Evolutionary conservation across 2,888 invertebrate genomes (phyloP), one percentile per base, ranked within the genome.

Genomic region (Alsophila aescularia): DNA sequence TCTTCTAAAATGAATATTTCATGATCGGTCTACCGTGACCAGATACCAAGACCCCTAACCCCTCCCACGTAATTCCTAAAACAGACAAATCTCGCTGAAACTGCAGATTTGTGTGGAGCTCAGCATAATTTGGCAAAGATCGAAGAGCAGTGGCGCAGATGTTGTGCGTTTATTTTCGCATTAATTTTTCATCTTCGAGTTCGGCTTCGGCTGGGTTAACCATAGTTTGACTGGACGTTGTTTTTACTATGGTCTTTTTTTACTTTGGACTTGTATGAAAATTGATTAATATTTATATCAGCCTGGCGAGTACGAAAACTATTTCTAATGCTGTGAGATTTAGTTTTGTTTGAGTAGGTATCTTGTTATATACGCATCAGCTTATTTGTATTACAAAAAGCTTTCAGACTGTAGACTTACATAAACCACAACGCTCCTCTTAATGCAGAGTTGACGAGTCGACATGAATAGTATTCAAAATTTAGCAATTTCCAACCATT

Each of bases 1-100:
- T 73, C 75, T 75, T 72, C 74, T 64, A 60, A 77, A 72, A 84
- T 84, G 84, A 84, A 84, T 84, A 84, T 84, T 84, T 84, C 84
- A 84, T 84, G 81, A 80, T 72, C 72, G 77, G 70, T 72, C 75
- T 73, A 73, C 75, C 71, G 71, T 42, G 63, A 52, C 83, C 81
- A 82, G 67, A 48, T 36, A 48, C 36, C 16, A 32, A 70, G 80
- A 78, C 49, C 80, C 65, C 21, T 62, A 63, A 18, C 64, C 50
- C 41, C 53, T 43, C 66, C 48, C 53, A 36, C 52, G 8, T 40
- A 58, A 57, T 66, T 60, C 52, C 54, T 60, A 56, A 56, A 52
- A 52, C 15, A 34, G 52, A 39, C 32, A 32, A 39, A 45, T 44
- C 24, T 29, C 32, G 43, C 53, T 58, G 10, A 52, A 41, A 24